Evolutionary conservation across 2,113 vertebrate species (phyloP), one percentile per base, ranked within the genome.

Genomic region (Triplophysa dalaica): DNA sequence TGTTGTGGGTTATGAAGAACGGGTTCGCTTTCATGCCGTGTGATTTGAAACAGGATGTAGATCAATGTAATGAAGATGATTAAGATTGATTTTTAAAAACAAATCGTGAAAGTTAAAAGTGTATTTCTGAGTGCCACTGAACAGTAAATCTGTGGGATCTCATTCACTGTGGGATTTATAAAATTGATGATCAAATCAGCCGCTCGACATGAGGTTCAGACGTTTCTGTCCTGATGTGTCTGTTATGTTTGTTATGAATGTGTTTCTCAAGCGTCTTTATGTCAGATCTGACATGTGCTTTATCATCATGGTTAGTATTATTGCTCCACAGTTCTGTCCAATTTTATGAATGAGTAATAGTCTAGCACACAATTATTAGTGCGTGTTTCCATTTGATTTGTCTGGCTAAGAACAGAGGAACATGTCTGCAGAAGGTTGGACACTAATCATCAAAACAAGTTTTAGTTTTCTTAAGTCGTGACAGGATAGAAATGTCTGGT

Each of bases 91-190:
- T 16, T 16, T 50, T 12, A 14, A 52, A 74, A 70, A 41, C 48
- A 63, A 79, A 65, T 26, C 75, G 54, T 68, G 17, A 26, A 19
- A 76, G 58, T 65, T 84, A 84, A 82, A 83, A 84, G 80, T 82
- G 61, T 58, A 26, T 43, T 58, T 60, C 54, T 73, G 70, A 68
- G 54, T 74, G 61, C 74, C 54, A 54, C 74, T 77, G 64, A 82
- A 84, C 77, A 64, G 43, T 80, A 60, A 82, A 41, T 62, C 29
- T 33, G 7, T 62, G n/a, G 77, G 56, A 67, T 19, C 11, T 58
- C 24, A n/a, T 64, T 56, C 67, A 41, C 33, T 75, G 41, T 65
- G 63, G 75, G 38, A 19, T 48, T 78, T 70, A 56, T 75, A 54
- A 14, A 6, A 8, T 17, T 78, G 33, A 79, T 75, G 29, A 24